Base-by-base conservation (phyloP, 2,888 invertebrate species). In the Drosophila kokeensis region DNA sequence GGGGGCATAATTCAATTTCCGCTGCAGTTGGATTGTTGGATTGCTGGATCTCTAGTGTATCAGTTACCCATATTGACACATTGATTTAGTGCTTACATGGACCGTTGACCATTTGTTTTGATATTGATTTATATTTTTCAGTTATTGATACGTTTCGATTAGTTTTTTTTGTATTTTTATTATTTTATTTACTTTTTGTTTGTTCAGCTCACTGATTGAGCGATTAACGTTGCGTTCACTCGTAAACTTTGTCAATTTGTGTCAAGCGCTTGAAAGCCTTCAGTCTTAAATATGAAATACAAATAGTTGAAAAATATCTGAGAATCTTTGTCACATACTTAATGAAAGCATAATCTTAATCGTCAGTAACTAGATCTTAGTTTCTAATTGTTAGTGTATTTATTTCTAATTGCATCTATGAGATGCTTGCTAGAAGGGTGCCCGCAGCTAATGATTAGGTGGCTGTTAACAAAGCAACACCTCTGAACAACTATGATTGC, bases 11-110 rank as follows among this genome's bases (percentile, higher is more conserved):
- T 87, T 90, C 82, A 87, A 87, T 90, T 87, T 87, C 87, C 87
- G 87, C 69, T 79, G 76, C 62, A 61, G 62, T 69, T 60, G 64
- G 60, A 59, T 67, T 61, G 66, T 34, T 66, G 40, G 49, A 50
- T 58, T 53, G 66, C 58, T 69, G 45, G 55, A 45, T 78, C 81
- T 75, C 81, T 67, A 81, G 76, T 80, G 85, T 87, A 87, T 87
- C 87, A 80, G 87, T 90, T 90, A 80, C 78, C 76, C 75, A 90
- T 86, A 89, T 88, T 87, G 87, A 88, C 90, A 90, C 82, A 76
- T 87, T 87, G 87, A 87, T 87, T 90, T 90, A 87, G 84, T 89
- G 84, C 89, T 86, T 86, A 90, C 87, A 89, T 81, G 89, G 77
- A 62, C 64, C 73, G 79, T 76, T 82, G 76, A 73, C 87, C 87